Evolutionary conservation across 2,888 invertebrate genomes (phyloP), one percentile per base, ranked within the genome.

Genomic region (Acleris laterana): DNA sequence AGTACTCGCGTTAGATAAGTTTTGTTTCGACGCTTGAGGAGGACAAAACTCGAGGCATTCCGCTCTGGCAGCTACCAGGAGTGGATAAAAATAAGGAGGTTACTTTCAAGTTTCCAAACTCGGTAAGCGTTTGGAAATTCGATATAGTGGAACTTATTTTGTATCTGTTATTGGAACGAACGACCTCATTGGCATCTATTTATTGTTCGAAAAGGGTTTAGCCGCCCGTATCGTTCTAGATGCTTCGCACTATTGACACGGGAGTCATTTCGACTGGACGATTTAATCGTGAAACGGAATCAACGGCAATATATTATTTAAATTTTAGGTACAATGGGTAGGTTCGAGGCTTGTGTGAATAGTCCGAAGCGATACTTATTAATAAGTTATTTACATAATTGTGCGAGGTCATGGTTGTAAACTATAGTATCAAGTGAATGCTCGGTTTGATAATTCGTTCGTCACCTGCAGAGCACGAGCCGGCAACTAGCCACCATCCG

Each of bases 361-460:
- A 65, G 60, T 61, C 51, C 42, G 32, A 44, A 25, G 25, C 19
- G 38, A 32, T 17, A 57, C 20, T 51, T 56, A 56, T 56, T 46
- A 25, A 22, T 61, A 62, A 57, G 66, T 65, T 38, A 58, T 50
- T 19, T 9, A 32, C 32, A 32, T 49, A 38, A 62, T 57, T 46
- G 46, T 51, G 49, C 44, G 65, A 66, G 17, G 32, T 51, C 56
- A 66, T 52, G 79, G 79, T 81, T 81, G 77, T 82, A 77, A 73
- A 71, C 60, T 72, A 73, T 74, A 69, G 73, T 73, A 74, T 75
- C 38, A 44, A 60, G 64, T 42, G 55, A 28, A 76, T 75, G 78
- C 77, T 79, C 69, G 69, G 68, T 74, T 79, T 72, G 69, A 62
- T 75, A 70, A 71, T 70, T 69, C 20, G 63, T 66, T 70, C 38